Evolutionary conservation across 2,113 vertebrate genomes (phyloP), one percentile per base, ranked within the genome.

Genomic region (Actinemys pallida): DNA sequence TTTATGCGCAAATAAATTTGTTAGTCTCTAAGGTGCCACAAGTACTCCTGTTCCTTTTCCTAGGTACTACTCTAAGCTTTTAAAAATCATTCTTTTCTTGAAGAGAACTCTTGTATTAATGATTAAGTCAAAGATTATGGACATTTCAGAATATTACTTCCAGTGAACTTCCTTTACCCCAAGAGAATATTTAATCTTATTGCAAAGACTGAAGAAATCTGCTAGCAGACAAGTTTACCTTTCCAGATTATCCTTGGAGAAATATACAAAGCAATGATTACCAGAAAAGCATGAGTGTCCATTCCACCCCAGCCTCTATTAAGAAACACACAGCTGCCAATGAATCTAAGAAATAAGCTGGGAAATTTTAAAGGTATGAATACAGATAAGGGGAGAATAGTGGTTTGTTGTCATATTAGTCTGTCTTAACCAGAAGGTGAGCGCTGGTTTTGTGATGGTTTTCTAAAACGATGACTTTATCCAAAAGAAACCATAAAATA

Each of bases 291-390:
- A 29, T 45, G 5, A 52, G 20, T 24, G 13, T 1, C 0, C 14
- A 6, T 1, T 8, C 72, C 81, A 92, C 47, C 79, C 35, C 57
- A 86, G 6, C 82, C 42, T 13, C 50, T 85, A 39, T 88, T 84
- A 85, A 62, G 88, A 39, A 62, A 87, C 81, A 86, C 83, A 91
- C 14, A 95, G 82, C 92, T 94, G 94, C 93, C 96, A 87, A 88
- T 84, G 95, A 95, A 95, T 83, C 87, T 93, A 95, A 97, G 89
- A 82, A 96, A 93, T 85, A 96, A 96, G 86, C 86, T 94, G 91
- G 93, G 92, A 95, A 93, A 84, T 88, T 95, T 96, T 85, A 94
- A 94, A 91, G 87, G 91, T 89, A 95, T 92, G 90, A 92, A 91
- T 89, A 80, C 35, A 94, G 87, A 96, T 81, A 92, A 92, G 80